phyloP scores from a whole-genome alignment of 2,797 vertebrate species.

The Ataeniobius toweri region DNA sequence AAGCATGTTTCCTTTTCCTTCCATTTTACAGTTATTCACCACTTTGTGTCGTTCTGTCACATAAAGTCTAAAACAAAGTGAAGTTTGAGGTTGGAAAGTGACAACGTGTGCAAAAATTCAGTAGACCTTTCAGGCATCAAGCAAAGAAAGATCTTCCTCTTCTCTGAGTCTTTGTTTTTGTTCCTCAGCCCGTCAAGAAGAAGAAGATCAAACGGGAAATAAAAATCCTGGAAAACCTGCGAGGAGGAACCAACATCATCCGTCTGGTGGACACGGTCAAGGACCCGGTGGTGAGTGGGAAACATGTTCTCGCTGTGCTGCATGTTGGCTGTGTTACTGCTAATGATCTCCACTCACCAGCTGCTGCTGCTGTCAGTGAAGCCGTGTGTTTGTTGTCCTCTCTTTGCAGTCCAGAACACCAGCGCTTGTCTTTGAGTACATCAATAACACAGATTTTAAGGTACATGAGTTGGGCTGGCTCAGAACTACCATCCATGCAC shows the following conservation, averaged over 20 bases:
- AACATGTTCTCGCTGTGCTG: conserved; percentile 1
- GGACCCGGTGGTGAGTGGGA: conserved; percentile 90
- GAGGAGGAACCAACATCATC: conserved; percentile 98
- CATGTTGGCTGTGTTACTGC: conserved; percentile 38
- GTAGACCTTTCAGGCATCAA: not conserved
- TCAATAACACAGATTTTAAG: conserved; percentile 99
- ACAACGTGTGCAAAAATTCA: too few species aligned
- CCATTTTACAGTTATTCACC: too few species aligned
- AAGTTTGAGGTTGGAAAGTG: too few species aligned
- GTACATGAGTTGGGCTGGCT: conserved; percentile 76
- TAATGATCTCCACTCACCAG: conserved; percentile 41
- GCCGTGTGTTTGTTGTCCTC: conserved; percentile 73
- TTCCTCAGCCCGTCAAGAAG: conserved; percentile 96
- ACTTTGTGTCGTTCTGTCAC: too few species aligned
- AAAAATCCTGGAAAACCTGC: conserved; percentile 97
- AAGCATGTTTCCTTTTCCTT: too few species aligned
- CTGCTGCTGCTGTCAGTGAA: conserved; percentile 53
- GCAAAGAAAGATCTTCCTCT: not conserved
- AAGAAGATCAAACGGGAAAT: conserved; percentile 99
- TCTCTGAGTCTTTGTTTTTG: not conserved
- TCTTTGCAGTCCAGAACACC: conserved; percentile 95
- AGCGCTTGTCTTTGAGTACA: conserved; percentile 98
- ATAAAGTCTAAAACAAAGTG: too few species aligned
- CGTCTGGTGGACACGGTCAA: conserved; percentile 97
- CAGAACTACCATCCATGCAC: conserved; percentile 43